Conservation (phyloP, 2,888 invertebrate genomes). For the Periphyllus acericola region DNA sequence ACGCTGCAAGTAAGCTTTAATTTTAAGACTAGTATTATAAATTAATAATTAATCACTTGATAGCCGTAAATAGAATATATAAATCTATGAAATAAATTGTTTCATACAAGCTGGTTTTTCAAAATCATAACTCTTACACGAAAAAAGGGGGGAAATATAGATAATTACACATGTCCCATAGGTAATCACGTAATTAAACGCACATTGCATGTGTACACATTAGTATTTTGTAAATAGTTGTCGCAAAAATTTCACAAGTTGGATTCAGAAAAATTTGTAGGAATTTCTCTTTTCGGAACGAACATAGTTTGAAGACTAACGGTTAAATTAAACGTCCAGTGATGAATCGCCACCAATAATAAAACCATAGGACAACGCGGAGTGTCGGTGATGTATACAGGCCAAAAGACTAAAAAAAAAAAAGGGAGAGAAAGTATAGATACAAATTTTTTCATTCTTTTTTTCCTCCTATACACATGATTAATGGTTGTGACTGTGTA, state of each 20-base stretch:
- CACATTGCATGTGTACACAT: too few species aligned
- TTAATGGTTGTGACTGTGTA: slow-evolving; percentile 32
- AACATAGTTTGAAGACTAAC: background rate
- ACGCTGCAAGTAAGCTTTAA: too few species aligned
- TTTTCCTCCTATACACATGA: background rate
- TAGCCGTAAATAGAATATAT: too few species aligned
- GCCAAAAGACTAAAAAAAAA: slow-evolving; percentile 6
- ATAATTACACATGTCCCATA: too few species aligned
- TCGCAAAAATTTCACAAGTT: background rate
- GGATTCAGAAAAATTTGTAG: background rate
- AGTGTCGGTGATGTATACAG: background rate
- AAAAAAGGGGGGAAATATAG: too few species aligned
- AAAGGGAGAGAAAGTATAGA: background rate
- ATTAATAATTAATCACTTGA: too few species aligned
- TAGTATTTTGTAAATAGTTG: too few species aligned
- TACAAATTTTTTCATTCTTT: slow-evolving; percentile 32
- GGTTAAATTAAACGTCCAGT: slow-evolving; percentile 7
- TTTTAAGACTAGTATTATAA: too few species aligned
- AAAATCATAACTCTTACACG: too few species aligned
- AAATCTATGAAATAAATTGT: too few species aligned
- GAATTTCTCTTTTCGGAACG: background rate
- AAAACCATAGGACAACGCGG: background rate
- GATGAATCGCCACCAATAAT: slow-evolving; percentile 14
- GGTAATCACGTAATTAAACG: too few species aligned
- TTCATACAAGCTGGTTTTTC: too few species aligned